Conservation (phyloP, 2,888 invertebrate genomes). For the Cryptops parisi region DNA sequence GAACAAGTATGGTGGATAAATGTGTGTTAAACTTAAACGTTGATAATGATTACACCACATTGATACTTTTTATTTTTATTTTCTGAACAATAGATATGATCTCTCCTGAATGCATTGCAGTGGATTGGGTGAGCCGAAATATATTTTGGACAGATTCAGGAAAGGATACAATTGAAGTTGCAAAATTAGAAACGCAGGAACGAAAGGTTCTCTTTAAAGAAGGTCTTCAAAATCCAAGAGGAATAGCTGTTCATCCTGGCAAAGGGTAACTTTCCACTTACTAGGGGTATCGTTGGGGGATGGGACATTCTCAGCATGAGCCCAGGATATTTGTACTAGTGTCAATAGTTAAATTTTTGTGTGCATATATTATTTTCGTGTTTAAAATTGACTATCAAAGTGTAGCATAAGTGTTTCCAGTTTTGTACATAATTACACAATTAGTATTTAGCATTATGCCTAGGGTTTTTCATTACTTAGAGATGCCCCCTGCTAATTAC, state of each 20-base stretch:
- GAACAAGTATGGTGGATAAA: too few species aligned
- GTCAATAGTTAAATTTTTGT: too few species aligned
- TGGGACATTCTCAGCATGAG: too few species aligned
- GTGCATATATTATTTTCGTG: too few species aligned
- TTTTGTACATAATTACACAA: too few species aligned
- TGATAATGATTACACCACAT: background rate
- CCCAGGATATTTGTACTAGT: too few species aligned
- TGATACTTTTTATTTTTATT: too few species aligned
- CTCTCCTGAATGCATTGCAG: conserved; percentile 82
- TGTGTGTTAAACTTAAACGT: background rate
- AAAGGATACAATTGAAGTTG: conserved; percentile 75
- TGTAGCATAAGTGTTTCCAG: too few species aligned
- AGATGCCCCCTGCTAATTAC: too few species aligned
- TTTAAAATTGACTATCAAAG: too few species aligned
- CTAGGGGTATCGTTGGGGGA: background rate
- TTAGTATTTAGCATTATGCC: too few species aligned
- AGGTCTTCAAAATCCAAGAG: conserved; percentile 76
- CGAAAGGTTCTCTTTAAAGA: conserved; percentile 59
- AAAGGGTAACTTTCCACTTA: conserved; percentile 54
- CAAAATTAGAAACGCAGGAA: conserved; percentile 60
- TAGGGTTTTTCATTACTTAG: too few species aligned
- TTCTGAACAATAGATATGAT: conserved; percentile 58
- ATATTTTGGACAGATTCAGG: conserved; percentile 95
- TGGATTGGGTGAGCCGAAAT: conserved; percentile 85
- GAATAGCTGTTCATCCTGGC: conserved; percentile 84